phyloP scores from a whole-genome alignment of 2,797 vertebrate genomes.

The Sardinella longiceps region DNA sequence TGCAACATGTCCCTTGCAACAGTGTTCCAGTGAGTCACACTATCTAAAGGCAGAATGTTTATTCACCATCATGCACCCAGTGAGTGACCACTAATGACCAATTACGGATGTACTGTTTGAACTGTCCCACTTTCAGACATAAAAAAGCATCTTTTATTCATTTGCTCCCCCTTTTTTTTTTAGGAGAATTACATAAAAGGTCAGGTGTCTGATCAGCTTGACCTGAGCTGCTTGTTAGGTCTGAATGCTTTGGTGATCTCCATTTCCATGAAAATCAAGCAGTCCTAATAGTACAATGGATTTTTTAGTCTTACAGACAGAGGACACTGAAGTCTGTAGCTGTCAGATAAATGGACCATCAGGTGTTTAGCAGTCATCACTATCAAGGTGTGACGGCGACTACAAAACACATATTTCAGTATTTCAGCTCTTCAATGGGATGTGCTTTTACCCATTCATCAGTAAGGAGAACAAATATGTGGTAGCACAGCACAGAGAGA shows the following conservation, averaged over 20 bases:
- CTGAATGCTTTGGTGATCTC: not conserved
- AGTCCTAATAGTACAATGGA: not conserved
- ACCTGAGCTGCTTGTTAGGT: not conserved
- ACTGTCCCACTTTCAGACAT: constrained; percentile 25
- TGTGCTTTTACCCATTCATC: not conserved
- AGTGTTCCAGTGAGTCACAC: not conserved
- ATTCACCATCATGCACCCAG: not conserved
- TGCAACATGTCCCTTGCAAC: not conserved
- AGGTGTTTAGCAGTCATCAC: constrained; percentile 2
- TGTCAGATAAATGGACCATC: not conserved
- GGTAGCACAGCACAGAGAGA: not conserved
- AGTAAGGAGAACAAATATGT: not conserved
- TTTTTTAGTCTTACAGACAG: not conserved
- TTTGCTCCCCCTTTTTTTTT: not conserved
- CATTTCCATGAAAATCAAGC: not conserved
- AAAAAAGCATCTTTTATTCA: not conserved
- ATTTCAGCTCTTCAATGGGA: not conserved
- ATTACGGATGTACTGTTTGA: constrained; percentile 19
- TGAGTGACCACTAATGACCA: not conserved
- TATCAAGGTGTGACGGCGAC: not conserved
- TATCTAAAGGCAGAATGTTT: not conserved
- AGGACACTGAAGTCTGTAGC: constrained; percentile 2
- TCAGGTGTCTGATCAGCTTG: not conserved
- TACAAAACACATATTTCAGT: not conserved
- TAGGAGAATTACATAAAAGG: not conserved